These are phyloP conservation scores for Drosophila repleta DNA, from an alignment of 1,140 invertebrate species.

Conservation along the genomic window DNA sequence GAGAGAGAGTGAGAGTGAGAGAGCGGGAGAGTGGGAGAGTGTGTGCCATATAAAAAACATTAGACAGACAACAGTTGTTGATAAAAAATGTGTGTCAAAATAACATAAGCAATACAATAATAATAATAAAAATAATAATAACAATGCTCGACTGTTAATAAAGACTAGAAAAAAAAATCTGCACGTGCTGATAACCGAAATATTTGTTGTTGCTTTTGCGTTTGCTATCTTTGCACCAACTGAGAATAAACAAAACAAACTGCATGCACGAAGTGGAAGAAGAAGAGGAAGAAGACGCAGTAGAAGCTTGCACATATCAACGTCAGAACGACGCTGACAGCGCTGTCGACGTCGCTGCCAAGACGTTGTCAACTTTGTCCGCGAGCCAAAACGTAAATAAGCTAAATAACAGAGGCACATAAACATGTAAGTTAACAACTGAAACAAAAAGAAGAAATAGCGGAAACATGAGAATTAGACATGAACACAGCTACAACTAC, in stretches of 20 bases:
- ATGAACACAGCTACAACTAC: conserved; percentile 1
- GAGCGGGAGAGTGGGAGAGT: conserved; percentile 6
- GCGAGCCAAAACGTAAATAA: conserved; percentile 25
- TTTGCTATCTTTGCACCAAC: conserved; percentile 4
- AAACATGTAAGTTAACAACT: conserved; percentile 59
- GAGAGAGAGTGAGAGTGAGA: conserved; percentile 8
- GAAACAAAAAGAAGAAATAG: conserved; percentile 5
- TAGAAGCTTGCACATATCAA: conserved; percentile 32
- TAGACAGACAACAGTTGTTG: conserved; percentile 36
- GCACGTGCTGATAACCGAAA: conserved; percentile 35
- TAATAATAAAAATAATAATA: conserved; percentile 16
- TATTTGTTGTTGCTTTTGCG: conserved; percentile 6
- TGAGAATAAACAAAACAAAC: conserved; percentile 33
- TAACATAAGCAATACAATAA: conserved; percentile 20
- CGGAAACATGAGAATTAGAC: conserved; percentile 24
- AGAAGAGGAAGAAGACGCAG: too few relatives aligned
- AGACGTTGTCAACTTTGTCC: conserved; percentile 20
- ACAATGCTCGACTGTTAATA: conserved; percentile 18
- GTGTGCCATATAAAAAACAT: neutral
- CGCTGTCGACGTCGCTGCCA: conserved; percentile 4
- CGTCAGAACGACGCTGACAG: conserved; percentile 30
- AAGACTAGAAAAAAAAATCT: conserved; percentile 35
- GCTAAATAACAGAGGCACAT: conserved; percentile 18
- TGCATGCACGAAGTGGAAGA: conserved; percentile 41
- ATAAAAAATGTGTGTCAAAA: conserved; percentile 72